These are phyloP conservation scores for Agrotis segetum DNA, from an alignment of 2,888 invertebrate species.

Conservation along the genomic window DNA sequence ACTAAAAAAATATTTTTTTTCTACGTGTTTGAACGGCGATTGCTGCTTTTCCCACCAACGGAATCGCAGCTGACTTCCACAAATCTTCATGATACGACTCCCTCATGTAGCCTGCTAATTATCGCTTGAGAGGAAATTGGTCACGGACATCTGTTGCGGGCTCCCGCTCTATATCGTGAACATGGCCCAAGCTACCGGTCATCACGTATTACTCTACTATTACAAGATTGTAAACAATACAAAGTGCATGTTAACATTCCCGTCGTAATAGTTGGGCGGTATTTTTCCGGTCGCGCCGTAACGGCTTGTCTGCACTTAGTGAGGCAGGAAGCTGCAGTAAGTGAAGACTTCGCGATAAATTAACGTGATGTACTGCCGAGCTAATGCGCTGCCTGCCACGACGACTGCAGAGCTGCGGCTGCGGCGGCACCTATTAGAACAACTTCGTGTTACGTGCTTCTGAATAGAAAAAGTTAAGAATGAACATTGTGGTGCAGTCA, in stretches of 20 bases:
- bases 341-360: conserved; percentile 60
- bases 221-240: neutral
- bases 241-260: conserved; percentile 19
- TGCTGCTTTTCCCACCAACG: too few relatives aligned
- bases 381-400: conserved; percentile 48
- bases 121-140: too few relatives aligned
- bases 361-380: conserved; percentile 56
- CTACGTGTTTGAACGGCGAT: too few relatives aligned
- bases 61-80: too few relatives aligned
- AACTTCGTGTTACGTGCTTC: conserved; percentile 4
- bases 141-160: too few relatives aligned
- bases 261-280: conserved; percentile 19
- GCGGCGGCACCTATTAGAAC: conserved; percentile 23
- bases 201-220: neutral
- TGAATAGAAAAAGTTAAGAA: neutral
- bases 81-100: too few relatives aligned
- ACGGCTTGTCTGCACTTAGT: conserved; percentile 47
- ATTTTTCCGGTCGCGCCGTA: conserved; percentile 34
- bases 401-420: conserved; percentile 29
- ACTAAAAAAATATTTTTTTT: too few relatives aligned
- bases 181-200: too few relatives aligned
- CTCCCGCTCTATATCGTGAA: too few relatives aligned
- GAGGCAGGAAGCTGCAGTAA: conserved; percentile 57
- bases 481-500: neutral
- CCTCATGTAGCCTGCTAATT: too few relatives aligned